Evolutionary conservation across 2,888 invertebrate species (phyloP).

Genomic region (Atethmia centrago): DNA sequence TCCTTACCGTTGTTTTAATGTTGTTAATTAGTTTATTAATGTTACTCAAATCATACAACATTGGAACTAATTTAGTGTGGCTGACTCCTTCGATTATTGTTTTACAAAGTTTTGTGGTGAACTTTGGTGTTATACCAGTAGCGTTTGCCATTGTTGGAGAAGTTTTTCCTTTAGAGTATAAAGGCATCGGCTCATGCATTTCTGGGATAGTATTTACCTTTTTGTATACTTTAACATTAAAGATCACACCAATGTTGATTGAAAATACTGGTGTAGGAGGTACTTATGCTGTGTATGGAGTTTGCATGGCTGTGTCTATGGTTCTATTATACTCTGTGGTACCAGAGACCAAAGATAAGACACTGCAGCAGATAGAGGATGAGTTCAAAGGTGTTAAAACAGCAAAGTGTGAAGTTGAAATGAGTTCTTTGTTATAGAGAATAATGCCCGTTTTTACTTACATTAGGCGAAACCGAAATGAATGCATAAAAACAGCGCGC

Average conservation of each 20-base stretch:
- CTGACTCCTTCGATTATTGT: constrained; percentile 68
- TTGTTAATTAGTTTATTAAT: constrained; percentile 64
- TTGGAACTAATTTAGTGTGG: constrained; percentile 57
- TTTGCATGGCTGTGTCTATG: constrained; percentile 64
- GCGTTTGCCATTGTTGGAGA: constrained; percentile 70
- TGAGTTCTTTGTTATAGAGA: constrained; percentile 16
- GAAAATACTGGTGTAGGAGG: constrained; percentile 67
- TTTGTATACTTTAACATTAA: constrained; percentile 69
- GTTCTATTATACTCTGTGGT: constrained; percentile 68
- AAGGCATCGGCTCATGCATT: constrained; percentile 67
- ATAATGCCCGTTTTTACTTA: background rate
- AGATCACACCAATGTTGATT: constrained; percentile 72
- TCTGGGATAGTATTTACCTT: constrained; percentile 70
- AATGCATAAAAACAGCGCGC: background rate
- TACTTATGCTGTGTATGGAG: constrained; percentile 69
- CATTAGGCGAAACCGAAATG: too few species aligned
- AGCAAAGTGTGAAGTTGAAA: constrained; percentile 11
- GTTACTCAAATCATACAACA: constrained; percentile 59
- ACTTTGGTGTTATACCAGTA: constrained; percentile 70
- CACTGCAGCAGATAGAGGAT: constrained; percentile 74
- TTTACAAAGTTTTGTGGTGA: constrained; percentile 66
- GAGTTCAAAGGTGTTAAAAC: constrained; percentile 64
- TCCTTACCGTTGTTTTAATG: constrained; percentile 65
- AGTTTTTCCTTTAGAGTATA: constrained; percentile 75
- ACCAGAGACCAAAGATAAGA: constrained; percentile 76